Base-by-base conservation (phyloP, 2,797 vertebrate species). In the Onychomys torridus region DNA sequence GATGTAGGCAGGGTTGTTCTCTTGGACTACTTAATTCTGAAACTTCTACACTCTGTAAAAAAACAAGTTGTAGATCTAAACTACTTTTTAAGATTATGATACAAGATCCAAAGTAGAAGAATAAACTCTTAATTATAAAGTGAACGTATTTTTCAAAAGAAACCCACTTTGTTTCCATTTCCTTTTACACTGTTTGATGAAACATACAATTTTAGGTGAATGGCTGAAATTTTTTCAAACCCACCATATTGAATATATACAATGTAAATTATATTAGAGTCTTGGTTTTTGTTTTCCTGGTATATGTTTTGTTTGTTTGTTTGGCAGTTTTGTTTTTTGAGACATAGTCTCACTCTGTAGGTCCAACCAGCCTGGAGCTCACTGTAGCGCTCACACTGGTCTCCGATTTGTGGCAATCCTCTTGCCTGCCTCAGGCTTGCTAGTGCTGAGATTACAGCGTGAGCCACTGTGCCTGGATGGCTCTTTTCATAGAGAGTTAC, bases 41-140 rank as follows among this genome's bases (percentile, higher is more conserved):
- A 86, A 96, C 91, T 65, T 82, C 79, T 52, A 89, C n/a, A 86
- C 21, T 23, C 29, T 82, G 9, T 89, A 77, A 83, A 95, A 95
- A 86, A 86, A 67, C 25, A 2, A 96, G 75, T 69, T 91, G 10
- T 43, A 37, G 25, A n/a, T 29, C 40, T 79, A 95, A 61, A 61
- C 19, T 92, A 90, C 27, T 46, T 93, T 94, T 79, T 61, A 81
- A 55, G 49, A 89, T 40, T 46, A 65, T 5, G 77, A 11, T 78
- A 61, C 4, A 85, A 92, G 40, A 89, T 71, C 46, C 19, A 91
- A 89, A 23, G 52, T 52, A 8, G 67, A 43, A 91, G 88, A 93
- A 77, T 73, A 86, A 63, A 23, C 32, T 76, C 63, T 49, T 89
- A 94, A 76, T 88, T 85, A 65, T 89, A 94, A 93, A 52, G 61